Evolutionary conservation across 2,797 vertebrate genomes (phyloP).

Genomic region (Scyliorhinus canicula): DNA sequence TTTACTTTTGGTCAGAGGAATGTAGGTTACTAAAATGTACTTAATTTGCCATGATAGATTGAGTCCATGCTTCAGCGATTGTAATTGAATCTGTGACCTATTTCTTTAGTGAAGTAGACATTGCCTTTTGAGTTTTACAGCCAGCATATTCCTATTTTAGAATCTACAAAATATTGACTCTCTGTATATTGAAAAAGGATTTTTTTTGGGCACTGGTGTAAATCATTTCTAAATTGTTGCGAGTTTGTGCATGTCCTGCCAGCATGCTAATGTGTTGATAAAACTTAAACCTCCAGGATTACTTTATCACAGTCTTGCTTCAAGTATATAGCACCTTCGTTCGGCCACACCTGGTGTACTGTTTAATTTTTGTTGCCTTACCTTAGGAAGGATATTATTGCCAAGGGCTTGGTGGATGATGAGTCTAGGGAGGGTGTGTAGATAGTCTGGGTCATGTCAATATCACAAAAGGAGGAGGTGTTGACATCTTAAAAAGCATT

Average conservation of each 20-base stretch:
- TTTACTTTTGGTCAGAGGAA: conserved; percentile 86
- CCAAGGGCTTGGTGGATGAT: too few species aligned
- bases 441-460: too few species aligned
- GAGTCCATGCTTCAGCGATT: conserved; percentile 99
- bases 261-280: background rate
- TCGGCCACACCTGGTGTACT: too few species aligned
- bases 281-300: background rate
- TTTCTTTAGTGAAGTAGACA: conserved; percentile 98
- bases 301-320: background rate
- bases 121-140: conserved; percentile 82
- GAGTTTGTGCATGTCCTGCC: background rate
- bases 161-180: conserved; percentile 26
- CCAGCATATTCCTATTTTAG: background rate
- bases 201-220: background rate
- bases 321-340: too few species aligned
- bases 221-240: background rate
- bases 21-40: conserved; percentile 99
- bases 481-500: too few species aligned
- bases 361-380: too few species aligned
- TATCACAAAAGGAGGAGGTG: too few species aligned
- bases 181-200: background rate
- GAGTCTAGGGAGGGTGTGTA: too few species aligned
- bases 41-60: conserved; percentile 99
- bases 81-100: conserved; percentile 99
- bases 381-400: too few species aligned